Percentiles rank a stretch among this genome's conserved stretches.
Evolutionary conservation across 2,113 vertebrate species (phyloP).

Genomic region (Syrmaticus mikado): DNA sequence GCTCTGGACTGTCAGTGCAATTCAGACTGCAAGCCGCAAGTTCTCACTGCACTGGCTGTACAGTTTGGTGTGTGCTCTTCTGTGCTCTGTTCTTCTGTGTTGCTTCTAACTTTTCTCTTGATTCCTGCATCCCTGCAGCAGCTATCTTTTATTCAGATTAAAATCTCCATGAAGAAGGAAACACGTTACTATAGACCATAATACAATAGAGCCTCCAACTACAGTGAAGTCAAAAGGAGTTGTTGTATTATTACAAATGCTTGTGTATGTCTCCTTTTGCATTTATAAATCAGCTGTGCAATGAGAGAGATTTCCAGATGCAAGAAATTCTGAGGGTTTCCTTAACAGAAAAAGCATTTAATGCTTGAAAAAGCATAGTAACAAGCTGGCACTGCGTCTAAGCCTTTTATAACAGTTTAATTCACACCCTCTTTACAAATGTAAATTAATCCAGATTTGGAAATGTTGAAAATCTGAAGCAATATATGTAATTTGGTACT

Average conservation of each 20-base stretch:
- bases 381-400: conserved; percentile 54
- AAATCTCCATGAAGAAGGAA: not conserved
- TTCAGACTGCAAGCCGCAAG: not conserved
- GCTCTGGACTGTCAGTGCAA: not conserved
- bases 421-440: conserved; percentile 64
- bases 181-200: not conserved
- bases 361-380: conserved; percentile 52
- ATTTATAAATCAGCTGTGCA: not conserved
- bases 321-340: conserved; percentile 15
- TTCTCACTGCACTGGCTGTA: not conserved
- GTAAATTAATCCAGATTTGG: conserved; percentile 71
- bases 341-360: conserved; percentile 46
- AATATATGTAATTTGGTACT: conserved; percentile 29
- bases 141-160: not conserved
- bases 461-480: conserved; percentile 47
- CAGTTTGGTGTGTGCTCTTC: rapidly evolving
- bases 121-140: not conserved
- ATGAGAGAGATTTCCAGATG: not conserved
- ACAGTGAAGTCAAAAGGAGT: not conserved
- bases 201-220: not conserved
- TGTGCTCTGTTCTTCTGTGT: not conserved
- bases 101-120: not conserved
- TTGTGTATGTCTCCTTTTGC: not conserved
- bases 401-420: conserved; percentile 68
- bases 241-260: not conserved